Evolutionary conservation across 2,113 vertebrate genomes (phyloP).

Genomic region (Dicentrarchus labrax): DNA sequence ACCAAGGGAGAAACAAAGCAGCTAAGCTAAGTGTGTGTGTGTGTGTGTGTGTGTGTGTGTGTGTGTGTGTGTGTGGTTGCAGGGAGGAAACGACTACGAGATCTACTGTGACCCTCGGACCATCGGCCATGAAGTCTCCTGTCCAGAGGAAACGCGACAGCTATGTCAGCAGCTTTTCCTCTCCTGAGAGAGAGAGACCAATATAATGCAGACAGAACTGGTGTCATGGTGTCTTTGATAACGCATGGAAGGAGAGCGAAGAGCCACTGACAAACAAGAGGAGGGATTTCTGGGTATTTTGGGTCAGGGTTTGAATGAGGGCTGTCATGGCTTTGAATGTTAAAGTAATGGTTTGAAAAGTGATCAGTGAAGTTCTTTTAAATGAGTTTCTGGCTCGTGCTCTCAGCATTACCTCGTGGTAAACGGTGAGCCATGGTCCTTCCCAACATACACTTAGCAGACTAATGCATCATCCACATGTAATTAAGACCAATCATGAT

Average conservation of each 20-base stretch:
- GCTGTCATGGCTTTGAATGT: neutral
- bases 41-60: neutral
- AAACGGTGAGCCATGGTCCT: neutral
- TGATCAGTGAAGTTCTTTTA: neutral
- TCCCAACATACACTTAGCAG: neutral
- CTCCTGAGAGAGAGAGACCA: slow-evolving; percentile 30
- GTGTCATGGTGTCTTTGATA: neutral
- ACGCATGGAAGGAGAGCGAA: neutral
- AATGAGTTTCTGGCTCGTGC: neutral
- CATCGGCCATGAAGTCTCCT: slow-evolving; percentile 73
- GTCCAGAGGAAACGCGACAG: slow-evolving; percentile 59
- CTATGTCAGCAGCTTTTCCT: slow-evolving; percentile 75
- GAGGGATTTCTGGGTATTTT: neutral
- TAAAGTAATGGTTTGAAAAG: neutral
- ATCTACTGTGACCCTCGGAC: slow-evolving; percentile 78
- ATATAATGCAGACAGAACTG: neutral
- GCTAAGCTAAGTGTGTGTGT: neutral
- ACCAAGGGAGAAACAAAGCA: too few species aligned
- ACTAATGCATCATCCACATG: neutral
- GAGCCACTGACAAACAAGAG: neutral
- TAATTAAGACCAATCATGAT: too few species aligned
- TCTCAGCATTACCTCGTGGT: neutral
- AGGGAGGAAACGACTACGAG: slow-evolving; percentile 83
- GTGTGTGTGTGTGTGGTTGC: slow-evolving; percentile 7
- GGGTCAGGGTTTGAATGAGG: neutral